These are phyloP conservation scores for Oxyteleia sp. DNA, from an alignment of 2,888 invertebrate species.

Conservation along the genomic window DNA sequence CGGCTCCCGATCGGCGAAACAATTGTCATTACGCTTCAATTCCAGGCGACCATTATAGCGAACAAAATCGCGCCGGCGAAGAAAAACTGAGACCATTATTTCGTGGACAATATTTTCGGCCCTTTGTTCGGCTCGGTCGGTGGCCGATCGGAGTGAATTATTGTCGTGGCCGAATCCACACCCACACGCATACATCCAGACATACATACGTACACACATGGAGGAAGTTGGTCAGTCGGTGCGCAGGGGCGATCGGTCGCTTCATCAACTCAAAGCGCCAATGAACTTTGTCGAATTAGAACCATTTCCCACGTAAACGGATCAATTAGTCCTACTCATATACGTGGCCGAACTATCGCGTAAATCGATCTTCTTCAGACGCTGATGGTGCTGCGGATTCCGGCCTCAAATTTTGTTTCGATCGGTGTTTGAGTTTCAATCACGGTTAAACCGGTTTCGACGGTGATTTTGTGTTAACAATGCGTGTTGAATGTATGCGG, in stretches of 20 bases:
- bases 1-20: slow-evolving; percentile 25
- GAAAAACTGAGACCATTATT: slow-evolving; percentile 36
- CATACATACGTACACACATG: too few species aligned
- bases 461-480: slow-evolving; percentile 33
- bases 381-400: slow-evolving; percentile 54
- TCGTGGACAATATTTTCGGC: slow-evolving; percentile 41
- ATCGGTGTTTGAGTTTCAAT: slow-evolving; percentile 47
- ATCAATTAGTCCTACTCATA: slow-evolving; percentile 72
- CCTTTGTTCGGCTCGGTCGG: slow-evolving; percentile 29
- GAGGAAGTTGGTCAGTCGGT: slow-evolving; percentile 61
- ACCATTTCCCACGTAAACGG: slow-evolving; percentile 70
- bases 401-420: slow-evolving; percentile 56
- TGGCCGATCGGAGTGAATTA: slow-evolving; percentile 72
- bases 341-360: slow-evolving; percentile 62
- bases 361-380: slow-evolving; percentile 67
- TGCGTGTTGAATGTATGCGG: slow-evolving; percentile 39
- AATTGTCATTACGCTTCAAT: slow-evolving; percentile 49
- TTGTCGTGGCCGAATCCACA: slow-evolving; percentile 67
- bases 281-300: slow-evolving; percentile 78
- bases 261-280: slow-evolving; percentile 77
- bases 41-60: slow-evolving; percentile 23
- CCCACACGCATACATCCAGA: too few species aligned
- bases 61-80: slow-evolving; percentile 18
- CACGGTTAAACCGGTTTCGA: slow-evolving; percentile 47
- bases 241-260: slow-evolving; percentile 50